Conservation (phyloP, 2,113 vertebrate genomes). For the Pachycephala philippinensis region DNA sequence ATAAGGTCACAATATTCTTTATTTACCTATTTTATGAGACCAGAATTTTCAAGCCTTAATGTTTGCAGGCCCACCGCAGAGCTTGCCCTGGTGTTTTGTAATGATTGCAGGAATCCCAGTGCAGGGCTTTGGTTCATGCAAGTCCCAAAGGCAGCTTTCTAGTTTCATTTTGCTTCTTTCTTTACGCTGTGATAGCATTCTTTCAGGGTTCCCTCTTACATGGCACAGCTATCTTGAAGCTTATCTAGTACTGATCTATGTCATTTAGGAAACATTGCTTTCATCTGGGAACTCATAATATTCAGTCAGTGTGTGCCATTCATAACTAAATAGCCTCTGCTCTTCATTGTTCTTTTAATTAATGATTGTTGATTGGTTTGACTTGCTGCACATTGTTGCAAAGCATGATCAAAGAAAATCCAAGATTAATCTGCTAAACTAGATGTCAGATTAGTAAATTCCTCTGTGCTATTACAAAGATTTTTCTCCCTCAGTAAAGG, state of each 20-base stretch:
- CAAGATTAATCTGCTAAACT: slow-evolving; percentile 79
- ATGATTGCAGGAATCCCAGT: background rate
- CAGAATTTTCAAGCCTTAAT: background rate
- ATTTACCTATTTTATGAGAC: background rate
- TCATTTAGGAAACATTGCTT: slow-evolving; percentile 47
- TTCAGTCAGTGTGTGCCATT: slow-evolving; percentile 53
- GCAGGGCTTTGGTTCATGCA: background rate
- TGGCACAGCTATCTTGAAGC: background rate
- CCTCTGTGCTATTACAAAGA: slow-evolving; percentile 78
- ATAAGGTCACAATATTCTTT: background rate
- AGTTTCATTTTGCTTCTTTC: background rate
- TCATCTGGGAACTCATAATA: slow-evolving; percentile 41
- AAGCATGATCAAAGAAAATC: slow-evolving; percentile 80
- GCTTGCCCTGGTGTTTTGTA: background rate
- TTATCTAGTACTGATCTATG: slow-evolving; percentile 7
- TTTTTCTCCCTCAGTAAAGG: slow-evolving; percentile 74
- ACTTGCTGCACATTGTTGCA: slow-evolving; percentile 71
- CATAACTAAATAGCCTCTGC: slow-evolving; percentile 51
- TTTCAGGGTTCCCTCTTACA: background rate
- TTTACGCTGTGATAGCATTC: background rate
- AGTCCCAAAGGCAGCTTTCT: background rate
- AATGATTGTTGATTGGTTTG: slow-evolving; percentile 78
- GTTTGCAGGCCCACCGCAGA: background rate
- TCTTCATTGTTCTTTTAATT: slow-evolving; percentile 78
- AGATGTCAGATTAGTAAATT: slow-evolving; percentile 87